Evolutionary conservation across 2,113 vertebrate genomes (phyloP), one percentile per base, ranked within the genome.

Genomic region (Miniopterus natalensis): DNA sequence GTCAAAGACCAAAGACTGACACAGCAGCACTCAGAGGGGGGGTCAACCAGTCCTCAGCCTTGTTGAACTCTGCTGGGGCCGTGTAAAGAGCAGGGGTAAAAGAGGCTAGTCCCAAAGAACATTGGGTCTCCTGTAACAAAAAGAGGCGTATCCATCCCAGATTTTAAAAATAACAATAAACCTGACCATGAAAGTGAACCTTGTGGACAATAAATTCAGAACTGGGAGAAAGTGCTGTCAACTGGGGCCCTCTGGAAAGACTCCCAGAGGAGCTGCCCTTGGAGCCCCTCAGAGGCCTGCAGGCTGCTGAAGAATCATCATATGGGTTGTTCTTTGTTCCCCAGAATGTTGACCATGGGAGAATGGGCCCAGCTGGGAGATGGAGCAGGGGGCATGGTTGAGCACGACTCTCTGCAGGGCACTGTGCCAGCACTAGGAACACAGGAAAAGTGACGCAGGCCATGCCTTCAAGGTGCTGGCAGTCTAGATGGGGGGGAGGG

Each of bases 151-250:
- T 17, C 2, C 53, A 20, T 29, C 49, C 68, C 65, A 45, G 68
- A 77, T 70, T 84, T 88, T 36, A 9, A 77, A 59, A 92, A 79
- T 57, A 57, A 42, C 20, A 68, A 75, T 29, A 94, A 78, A 85
- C 20, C 18, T 6, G 0, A 31, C 55, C 36, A 23, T 29, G 18
- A 63, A 45, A 21, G 23, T 77, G 15, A 93, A 40, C 42, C 6
- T 49, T 66, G 14, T 1, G 29, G 91, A 81, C 80, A 75, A 51
- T 47, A 51, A n/a, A 25, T 53, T 75, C 84, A 93, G 63, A 81
- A 40, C 25, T 42, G n/a, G 18, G 23, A 88, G 66, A 81, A 87
- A 84, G 53, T 18, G 47, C 53, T 81, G 11, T 47, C 49, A 27
- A 15, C n/a, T 2, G 12, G 6, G 17, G 40, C 18, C 18, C 9